Base-by-base conservation (phyloP, 2,888 invertebrate genomes). In the Drosophila tripunctata region DNA sequence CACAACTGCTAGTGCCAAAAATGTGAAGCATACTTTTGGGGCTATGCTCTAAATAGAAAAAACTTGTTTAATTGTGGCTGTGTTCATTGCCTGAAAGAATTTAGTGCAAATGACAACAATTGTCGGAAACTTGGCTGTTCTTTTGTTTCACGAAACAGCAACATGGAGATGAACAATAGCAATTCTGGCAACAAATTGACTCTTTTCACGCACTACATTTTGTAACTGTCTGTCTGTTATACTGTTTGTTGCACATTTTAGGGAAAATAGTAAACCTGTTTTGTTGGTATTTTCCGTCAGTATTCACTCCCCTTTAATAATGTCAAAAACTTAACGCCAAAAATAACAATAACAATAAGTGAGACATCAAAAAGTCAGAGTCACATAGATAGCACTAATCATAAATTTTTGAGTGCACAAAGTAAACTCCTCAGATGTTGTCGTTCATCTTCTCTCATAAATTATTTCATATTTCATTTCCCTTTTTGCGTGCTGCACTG, bases 391-490 rank as follows among this genome's bases (percentile, higher is more conserved):
- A n/a, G n/a, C n/a, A 40, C 36, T 31, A 67, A 73, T 60, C 68
- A 62, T 55, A 73, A 45, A 55, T 73, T 72, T 55, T 55, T 22
- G 50, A 52, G 56, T 47, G 44, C 51, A 24, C 38, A 51, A 52
- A 27, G 52, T 41, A 31, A 57, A 55, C 40, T 33, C 36, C 44
- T 58, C 24, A 24, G 36, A 35, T 33, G 51, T 12, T 51, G 35
- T 40, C 30, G 33, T 22, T 50, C 15, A 15, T 22, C 54, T 55
- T 31, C 44, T 56, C 62, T 67, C 75, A 82, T 85, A 85, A 81
- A 78, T 85, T 71, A 85, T 85, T 85, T 79, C 67, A 83, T 69
- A 80, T 86, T 80, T 88, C 63, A 83, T 87, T 82, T 88, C 84
- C 77, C 30, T 69, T 67, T n/a, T 24, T 65, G 57, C 81, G 68